Evolutionary conservation across 2,888 invertebrate genomes (phyloP).

Genomic region (Cantharis lateralis): DNA sequence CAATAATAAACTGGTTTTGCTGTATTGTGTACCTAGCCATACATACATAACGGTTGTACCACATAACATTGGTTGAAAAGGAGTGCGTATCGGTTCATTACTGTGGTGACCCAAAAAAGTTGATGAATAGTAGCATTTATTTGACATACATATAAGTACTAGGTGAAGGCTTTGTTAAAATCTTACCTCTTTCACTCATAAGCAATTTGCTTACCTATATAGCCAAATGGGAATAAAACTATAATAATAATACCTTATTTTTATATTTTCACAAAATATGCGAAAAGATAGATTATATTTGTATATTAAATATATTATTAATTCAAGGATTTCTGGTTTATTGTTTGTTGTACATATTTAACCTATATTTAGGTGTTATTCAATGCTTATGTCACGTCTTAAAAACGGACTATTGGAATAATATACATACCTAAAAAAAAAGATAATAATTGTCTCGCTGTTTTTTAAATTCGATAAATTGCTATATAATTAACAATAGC

Average conservation of each 20-base stretch:
- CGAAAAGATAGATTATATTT: neutral
- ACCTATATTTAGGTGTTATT: conserved; percentile 31
- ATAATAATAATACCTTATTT: neutral
- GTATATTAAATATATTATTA: neutral
- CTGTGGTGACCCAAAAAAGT: conserved; percentile 6
- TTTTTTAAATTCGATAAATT: neutral
- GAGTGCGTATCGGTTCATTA: neutral
- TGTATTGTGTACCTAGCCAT: neutral
- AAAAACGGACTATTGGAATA: conserved; percentile 7
- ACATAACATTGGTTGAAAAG: neutral
- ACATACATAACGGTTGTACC: neutral
- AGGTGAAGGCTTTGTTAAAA: conserved; percentile 13
- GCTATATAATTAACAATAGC: conserved; percentile 16
- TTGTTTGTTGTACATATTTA: conserved; percentile 8
- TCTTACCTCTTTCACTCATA: conserved; percentile 5
- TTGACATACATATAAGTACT: neutral
- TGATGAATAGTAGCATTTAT: conserved; percentile 11
- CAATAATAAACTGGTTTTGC: neutral
- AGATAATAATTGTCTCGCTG: neutral
- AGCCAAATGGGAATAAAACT: conserved; percentile 6
- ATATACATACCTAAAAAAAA: neutral
- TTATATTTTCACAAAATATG: neutral
- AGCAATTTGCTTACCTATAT: neutral
- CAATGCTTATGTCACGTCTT: conserved; percentile 23
- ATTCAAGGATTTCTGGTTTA: conserved; percentile 18